Percentiles rank a stretch among this genome's conserved stretches.
phyloP scores from a whole-genome alignment of 1,140 invertebrate genomes.

The Oppia nitens region DNA sequence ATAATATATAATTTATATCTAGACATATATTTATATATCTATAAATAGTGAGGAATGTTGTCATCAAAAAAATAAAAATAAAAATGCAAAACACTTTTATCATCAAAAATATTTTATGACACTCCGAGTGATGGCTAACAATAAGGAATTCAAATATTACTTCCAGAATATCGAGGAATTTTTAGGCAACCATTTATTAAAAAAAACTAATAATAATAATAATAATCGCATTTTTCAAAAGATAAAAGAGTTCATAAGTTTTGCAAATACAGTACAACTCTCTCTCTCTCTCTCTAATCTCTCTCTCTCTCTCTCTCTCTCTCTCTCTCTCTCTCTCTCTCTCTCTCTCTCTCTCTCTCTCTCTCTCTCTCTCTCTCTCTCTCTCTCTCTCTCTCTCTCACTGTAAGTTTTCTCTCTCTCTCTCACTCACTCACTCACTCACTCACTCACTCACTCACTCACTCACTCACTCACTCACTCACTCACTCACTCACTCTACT shows the following conservation, averaged over 20 bases:
- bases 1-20: too few relatives aligned
- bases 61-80: too few relatives aligned
- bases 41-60: too few relatives aligned
- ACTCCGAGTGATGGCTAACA: neutral
- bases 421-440: neutral
- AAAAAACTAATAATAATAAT: neutral
- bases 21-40: too few relatives aligned
- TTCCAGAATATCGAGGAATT: neutral
- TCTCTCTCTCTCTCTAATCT: neutral
- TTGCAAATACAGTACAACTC: neutral
- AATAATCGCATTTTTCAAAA: neutral
- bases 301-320: neutral
- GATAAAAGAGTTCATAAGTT: neutral
- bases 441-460: neutral
- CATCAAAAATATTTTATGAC: neutral
- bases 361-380: neutral
- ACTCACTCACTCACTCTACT: neutral
- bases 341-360: neutral
- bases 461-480: neutral
- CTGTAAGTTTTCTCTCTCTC: neutral
- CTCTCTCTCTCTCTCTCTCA: neutral
- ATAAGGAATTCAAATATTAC: neutral
- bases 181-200: neutral
- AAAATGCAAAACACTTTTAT: too few relatives aligned
- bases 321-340: neutral